Evolutionary conservation across 2,113 vertebrate species (phyloP).

Genomic region (Pomatorhinus ruficollis): DNA sequence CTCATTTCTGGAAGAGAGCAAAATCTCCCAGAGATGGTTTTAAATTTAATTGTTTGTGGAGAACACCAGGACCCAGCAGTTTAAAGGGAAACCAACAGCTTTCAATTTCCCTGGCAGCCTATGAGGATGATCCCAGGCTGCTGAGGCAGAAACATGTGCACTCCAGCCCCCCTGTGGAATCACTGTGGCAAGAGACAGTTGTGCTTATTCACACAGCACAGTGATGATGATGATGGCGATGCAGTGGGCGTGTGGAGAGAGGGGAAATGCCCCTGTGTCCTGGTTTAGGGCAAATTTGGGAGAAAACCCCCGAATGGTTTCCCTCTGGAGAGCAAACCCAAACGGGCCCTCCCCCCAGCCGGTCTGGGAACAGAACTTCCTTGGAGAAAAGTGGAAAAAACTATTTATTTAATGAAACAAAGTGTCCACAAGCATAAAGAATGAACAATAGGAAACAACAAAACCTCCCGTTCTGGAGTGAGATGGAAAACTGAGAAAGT

Average conservation of each 20-base stretch:
- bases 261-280: background rate
- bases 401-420: too few relatives aligned
- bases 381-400: too few relatives aligned
- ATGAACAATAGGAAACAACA: too few relatives aligned
- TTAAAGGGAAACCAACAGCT: background rate
- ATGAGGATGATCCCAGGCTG: background rate
- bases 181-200: background rate
- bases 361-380: too few relatives aligned
- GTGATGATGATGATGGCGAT: background rate
- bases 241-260: background rate
- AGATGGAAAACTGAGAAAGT: too few relatives aligned
- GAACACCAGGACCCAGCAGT: background rate
- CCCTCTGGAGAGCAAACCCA: too few relatives aligned
- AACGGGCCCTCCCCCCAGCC: too few relatives aligned
- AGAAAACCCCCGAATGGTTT: too few relatives aligned
- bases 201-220: background rate
- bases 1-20: background rate
- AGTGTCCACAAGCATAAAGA: too few relatives aligned
- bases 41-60: constrained; percentile 32
- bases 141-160: constrained; percentile 12
- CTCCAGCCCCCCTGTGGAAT: background rate
- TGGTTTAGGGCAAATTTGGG: too few relatives aligned
- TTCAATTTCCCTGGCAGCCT: background rate
- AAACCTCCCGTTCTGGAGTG: too few relatives aligned
- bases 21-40: background rate